Conservation (phyloP, 2,888 invertebrate genomes). For the Drosophila heteroneura region DNA sequence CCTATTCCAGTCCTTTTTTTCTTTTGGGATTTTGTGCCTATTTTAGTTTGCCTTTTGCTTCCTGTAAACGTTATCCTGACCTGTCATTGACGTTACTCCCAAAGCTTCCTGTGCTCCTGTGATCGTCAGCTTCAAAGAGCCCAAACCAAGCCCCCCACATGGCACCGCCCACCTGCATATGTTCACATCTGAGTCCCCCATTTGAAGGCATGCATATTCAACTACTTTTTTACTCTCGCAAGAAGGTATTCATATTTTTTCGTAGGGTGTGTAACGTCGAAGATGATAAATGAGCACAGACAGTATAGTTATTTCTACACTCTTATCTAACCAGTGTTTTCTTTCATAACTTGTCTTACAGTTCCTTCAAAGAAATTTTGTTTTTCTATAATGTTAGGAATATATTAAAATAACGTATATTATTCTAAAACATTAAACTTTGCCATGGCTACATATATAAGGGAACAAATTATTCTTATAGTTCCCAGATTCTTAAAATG, state of each 20-base stretch:
- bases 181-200: slow-evolving; percentile 49
- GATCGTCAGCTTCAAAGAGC: neutral
- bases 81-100: slow-evolving; percentile 43
- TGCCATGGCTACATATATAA: neutral
- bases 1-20: slow-evolving; percentile 3
- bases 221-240: neutral
- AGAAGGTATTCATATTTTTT: neutral
- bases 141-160: slow-evolving; percentile 16
- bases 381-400: neutral
- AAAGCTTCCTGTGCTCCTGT: slow-evolving; percentile 56
- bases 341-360: neutral
- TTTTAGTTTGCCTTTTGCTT: slow-evolving; percentile 72
- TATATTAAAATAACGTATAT: neutral
- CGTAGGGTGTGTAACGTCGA: neutral
- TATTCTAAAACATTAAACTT: neutral
- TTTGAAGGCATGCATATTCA: slow-evolving; percentile 31
- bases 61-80: slow-evolving; percentile 67
- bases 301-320: neutral
- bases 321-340: neutral
- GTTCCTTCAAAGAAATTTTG: neutral
- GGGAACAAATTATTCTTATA: neutral
- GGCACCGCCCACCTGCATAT: slow-evolving; percentile 48
- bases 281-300: neutral
- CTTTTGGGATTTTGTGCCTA: slow-evolving; percentile 44
- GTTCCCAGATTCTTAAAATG: neutral